These are phyloP conservation scores for Pantherophis alleghaniensis DNA, from an alignment of 2,797 vertebrate genomes.

Conservation along the genomic window DNA sequence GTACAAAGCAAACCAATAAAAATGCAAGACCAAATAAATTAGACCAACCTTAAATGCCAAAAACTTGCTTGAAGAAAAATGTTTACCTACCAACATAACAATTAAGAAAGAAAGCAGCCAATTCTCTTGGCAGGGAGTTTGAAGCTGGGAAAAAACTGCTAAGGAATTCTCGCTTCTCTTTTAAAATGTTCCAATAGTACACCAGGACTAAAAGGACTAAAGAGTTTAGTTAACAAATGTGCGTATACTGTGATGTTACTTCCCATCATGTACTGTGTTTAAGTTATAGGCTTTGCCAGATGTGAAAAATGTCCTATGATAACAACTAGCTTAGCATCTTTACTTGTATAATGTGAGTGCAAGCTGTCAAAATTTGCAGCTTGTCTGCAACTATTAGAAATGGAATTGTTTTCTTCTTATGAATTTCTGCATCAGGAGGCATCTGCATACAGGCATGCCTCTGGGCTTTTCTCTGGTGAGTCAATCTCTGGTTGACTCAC, in stretches of 20 bases:
- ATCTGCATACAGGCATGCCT: background rate
- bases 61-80: background rate
- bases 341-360: background rate
- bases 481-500: background rate
- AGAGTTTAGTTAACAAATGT: background rate
- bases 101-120: background rate
- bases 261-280: background rate
- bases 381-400: background rate
- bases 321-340: background rate
- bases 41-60: background rate
- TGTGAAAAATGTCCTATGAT: background rate
- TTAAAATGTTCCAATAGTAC: background rate
- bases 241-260: background rate
- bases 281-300: background rate
- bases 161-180: background rate
- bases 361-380: background rate
- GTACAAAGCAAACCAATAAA: background rate
- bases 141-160: background rate
- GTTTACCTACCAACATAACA: background rate
- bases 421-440: background rate
- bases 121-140: background rate
- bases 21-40: background rate
- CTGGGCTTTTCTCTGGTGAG: background rate
- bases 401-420: background rate
- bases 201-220: background rate